These are phyloP conservation scores for Artibeus jamaicensis DNA, from an alignment of 2,797 vertebrate species.

Conservation along the genomic window DNA sequence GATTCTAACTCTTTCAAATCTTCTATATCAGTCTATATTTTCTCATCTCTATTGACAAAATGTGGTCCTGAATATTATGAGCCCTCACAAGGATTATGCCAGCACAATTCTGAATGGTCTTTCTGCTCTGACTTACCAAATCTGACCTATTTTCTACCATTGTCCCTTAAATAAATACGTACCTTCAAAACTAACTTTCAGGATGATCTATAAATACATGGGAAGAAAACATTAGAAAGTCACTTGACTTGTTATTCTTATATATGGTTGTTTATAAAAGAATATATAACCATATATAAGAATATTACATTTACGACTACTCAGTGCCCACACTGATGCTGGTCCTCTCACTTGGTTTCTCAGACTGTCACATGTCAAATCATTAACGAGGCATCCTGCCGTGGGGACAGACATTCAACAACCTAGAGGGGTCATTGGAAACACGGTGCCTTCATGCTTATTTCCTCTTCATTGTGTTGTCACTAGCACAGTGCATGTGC, in stretches of 20 bases:
- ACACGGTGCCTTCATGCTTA: accelerated
- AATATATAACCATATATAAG: not conserved
- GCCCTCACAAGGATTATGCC: not conserved
- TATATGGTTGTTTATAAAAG: too few relatives aligned
- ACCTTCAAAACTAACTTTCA: not conserved
- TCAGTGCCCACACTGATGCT: not conserved
- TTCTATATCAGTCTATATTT: not conserved
- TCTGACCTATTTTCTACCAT: not conserved
- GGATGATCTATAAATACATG: not conserved
- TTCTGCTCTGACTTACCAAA: not conserved
- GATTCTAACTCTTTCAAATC: not conserved
- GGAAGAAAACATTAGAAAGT: not conserved
- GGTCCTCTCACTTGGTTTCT: not conserved
- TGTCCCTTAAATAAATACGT: not conserved
- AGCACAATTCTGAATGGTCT: not conserved
- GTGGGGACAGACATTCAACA: not conserved
- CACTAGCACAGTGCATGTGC: not conserved
- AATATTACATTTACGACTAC: not conserved
- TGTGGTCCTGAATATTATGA: not conserved
- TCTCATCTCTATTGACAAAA: not conserved
- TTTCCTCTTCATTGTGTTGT: not conserved
- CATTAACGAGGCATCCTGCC: not conserved
- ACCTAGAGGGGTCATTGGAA: not conserved
- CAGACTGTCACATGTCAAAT: not conserved
- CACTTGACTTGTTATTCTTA: not conserved